Base-by-base conservation (phyloP, 1,140 invertebrate genomes). In the Acromyrmex heyeri region DNA sequence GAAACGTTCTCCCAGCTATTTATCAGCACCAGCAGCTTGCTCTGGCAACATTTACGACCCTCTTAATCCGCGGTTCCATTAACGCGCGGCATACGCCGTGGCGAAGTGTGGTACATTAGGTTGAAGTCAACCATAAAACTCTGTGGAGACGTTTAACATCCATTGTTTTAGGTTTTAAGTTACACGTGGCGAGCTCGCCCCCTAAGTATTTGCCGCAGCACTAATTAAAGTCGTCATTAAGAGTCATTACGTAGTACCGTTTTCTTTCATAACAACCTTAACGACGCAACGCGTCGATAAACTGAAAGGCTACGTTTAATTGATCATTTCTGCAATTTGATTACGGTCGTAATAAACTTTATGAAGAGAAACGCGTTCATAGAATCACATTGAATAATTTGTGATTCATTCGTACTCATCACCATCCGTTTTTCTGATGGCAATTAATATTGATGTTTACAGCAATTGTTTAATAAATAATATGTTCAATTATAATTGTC, bases 11-110 rank as follows among this genome's bases (percentile, higher is more conserved):
- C 82, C 70, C 72, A 65, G 21, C 75, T 78, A 86, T 86, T 91
- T 92, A 91, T 90, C 85, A 92, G 90, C 78, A 78, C 78, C 82
- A 86, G 69, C 88, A 89, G 90, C 70, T 86, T 86, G 90, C 48
- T 53, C 83, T 73, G 85, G 87, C 85, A 75, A 77, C 86, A 88
- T 92, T 91, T 92, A 92, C 88, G 81, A 86, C 78, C 70, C 89
- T 81, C 87, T 91, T 92, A 90, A 92, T 91, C 91, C 89, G 89
- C 55, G 87, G 86, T 90, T 89, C 78, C 86, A 87, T 87, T 90
- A 88, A 85, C 85, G 89, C 72, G 62, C 72, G 55, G 62, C 72
- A 90, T 90, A 91, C 89, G 88, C 86, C 86, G 86, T 53, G 70
- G 86, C 82, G 87, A 91, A 87, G 86, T 86, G 89, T 92, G 64